A percentile compares a stretch with the other conserved stretches of the same genome.
Evolutionary conservation across 2,797 vertebrate genomes (phyloP).

Genomic region (Iguana delicatissima): DNA sequence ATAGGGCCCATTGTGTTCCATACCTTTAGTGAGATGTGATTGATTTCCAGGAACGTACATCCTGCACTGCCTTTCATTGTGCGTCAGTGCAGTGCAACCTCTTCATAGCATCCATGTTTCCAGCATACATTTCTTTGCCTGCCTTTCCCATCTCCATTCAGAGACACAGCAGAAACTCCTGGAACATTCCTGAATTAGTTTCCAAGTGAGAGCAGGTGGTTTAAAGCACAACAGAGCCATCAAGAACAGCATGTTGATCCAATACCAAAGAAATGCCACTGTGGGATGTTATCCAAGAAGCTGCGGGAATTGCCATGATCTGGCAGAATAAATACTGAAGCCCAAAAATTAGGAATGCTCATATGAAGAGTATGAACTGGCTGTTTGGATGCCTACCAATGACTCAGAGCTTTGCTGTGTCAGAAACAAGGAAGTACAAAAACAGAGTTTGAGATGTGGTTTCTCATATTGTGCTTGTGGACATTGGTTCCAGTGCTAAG

Average conservation of each 20-base stretch:
- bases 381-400: constrained; percentile 61
- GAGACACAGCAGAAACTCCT: constrained; percentile 45
- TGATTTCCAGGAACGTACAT: background rate
- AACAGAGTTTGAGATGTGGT: background rate
- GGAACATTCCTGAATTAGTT: constrained; percentile 52
- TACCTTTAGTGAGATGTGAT: background rate
- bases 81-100: constrained; percentile 35
- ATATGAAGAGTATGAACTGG: constrained; percentile 48
- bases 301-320: constrained; percentile 53
- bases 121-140: constrained; percentile 44
- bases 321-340: constrained; percentile 72
- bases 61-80: constrained; percentile 40
- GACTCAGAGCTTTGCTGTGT: constrained; percentile 53
- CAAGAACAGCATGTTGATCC: constrained; percentile 43
- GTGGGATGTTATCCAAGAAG: background rate
- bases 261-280: constrained; percentile 20
- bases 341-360: constrained; percentile 49
- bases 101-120: constrained; percentile 21
- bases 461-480: too few relatives aligned
- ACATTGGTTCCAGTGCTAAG: background rate
- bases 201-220: constrained; percentile 60
- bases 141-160: constrained; percentile 40
- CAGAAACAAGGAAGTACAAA: constrained; percentile 15
- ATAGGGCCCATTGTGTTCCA: background rate
- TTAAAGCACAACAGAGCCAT: constrained; percentile 50